Evolutionary conservation across 2,888 invertebrate species (phyloP).

Genomic region (Chironomus tentans): DNA sequence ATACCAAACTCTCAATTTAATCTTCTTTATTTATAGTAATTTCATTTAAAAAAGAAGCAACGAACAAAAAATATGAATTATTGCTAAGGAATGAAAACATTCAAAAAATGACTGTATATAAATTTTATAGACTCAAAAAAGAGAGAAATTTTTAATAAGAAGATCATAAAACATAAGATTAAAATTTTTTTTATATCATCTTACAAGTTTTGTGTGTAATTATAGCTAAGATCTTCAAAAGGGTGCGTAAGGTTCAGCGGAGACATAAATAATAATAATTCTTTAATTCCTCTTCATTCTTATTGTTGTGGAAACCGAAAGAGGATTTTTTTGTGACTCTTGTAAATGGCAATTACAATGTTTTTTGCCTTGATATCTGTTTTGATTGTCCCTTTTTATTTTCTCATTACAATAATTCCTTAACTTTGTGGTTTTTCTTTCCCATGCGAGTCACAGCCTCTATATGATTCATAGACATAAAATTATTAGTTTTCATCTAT

Average conservation of each 20-base stretch:
- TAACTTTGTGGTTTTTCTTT: background rate
- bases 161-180: conserved; percentile 22
- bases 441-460: background rate
- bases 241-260: background rate
- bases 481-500: background rate
- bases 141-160: background rate
- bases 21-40: too few relatives aligned
- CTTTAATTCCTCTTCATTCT: background rate
- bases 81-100: too few relatives aligned
- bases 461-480: background rate
- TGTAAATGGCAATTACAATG: background rate
- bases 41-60: too few relatives aligned
- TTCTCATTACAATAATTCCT: background rate
- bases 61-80: too few relatives aligned
- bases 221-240: background rate
- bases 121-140: background rate
- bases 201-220: background rate
- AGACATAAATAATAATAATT: background rate
- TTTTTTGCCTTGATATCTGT: background rate
- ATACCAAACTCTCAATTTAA: too few relatives aligned
- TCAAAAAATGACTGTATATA: too few relatives aligned
- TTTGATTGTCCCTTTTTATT: conserved; percentile 3
- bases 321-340: too few relatives aligned
- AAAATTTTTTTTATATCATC: background rate
- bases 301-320: background rate